A percentile compares a stretch with the other conserved stretches of the same genome.
phyloP scores from a whole-genome alignment of 2,113 vertebrate genomes.

The human (Homo sapiens) region GRCh38 chrX:71017501-71018000 shows the following conservation, averaged over 20 bases:
- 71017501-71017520: too few species aligned
- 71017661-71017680: constrained; percentile 61
- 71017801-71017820: constrained; percentile 33
- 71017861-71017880: constrained; percentile 50
- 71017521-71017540: too few species aligned
- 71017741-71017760: constrained; percentile 5
- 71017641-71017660: constrained; percentile 65
- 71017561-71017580: constrained; percentile 36
- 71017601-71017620: constrained; percentile 64
- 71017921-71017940: constrained; percentile 32
- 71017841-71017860: neutral
- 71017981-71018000: constrained; percentile 11
- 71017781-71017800: neutral
- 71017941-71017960: constrained; percentile 42
- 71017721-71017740: constrained; percentile 11
- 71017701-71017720: constrained; percentile 50
- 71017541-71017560: too few species aligned
- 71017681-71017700: constrained; percentile 54
- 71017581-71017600: constrained; percentile 63
- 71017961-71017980: constrained; percentile 25
- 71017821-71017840: constrained; percentile 60
- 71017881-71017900: constrained; percentile 13
- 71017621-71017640: constrained; percentile 65
- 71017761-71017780: constrained; percentile 1
- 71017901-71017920: constrained; percentile 42